Conservation (phyloP, 2,888 invertebrate genomes). For the Patella pellucida region DNA sequence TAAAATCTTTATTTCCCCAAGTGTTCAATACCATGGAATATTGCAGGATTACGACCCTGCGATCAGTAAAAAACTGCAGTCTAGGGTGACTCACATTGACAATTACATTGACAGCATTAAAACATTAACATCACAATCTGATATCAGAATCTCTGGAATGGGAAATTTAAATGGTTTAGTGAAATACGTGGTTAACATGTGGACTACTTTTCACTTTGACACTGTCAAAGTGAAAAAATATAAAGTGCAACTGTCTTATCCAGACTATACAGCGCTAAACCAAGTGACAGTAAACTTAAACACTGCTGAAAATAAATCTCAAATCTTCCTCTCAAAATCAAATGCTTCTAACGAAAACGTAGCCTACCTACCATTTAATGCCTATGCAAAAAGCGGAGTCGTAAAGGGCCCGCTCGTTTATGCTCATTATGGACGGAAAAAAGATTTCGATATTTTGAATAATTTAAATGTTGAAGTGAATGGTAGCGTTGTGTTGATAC, state of each 20-base stretch:
- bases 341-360: slow-evolving; percentile 53
- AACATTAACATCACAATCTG: slow-evolving; percentile 34
- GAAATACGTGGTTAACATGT: slow-evolving; percentile 50
- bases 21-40: not conserved
- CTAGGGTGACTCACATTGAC: slow-evolving; percentile 46
- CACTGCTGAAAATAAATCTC: slow-evolving; percentile 42
- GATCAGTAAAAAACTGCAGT: slow-evolving; percentile 51
- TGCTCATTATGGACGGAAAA: slow-evolving; percentile 70
- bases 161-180: slow-evolving; percentile 53
- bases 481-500: slow-evolving; percentile 72
- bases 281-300: slow-evolving; percentile 40
- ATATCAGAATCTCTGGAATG: slow-evolving; percentile 54
- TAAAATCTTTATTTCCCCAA: slow-evolving; percentile 31
- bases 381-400: slow-evolving; percentile 52
- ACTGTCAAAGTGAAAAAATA: slow-evolving; percentile 54
- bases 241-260: slow-evolving; percentile 58
- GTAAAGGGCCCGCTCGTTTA: slow-evolving; percentile 70
- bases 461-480: slow-evolving; percentile 57
- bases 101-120: slow-evolving; percentile 60
- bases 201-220: slow-evolving; percentile 55
- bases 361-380: slow-evolving; percentile 50
- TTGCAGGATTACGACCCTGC: slow-evolving; percentile 56
- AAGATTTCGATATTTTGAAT: slow-evolving; percentile 68
- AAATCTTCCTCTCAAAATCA: slow-evolving; percentile 50
- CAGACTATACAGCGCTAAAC: slow-evolving; percentile 50